phyloP scores from a whole-genome alignment of 2,113 vertebrate genomes.

The Hyperopisus bebe region DNA sequence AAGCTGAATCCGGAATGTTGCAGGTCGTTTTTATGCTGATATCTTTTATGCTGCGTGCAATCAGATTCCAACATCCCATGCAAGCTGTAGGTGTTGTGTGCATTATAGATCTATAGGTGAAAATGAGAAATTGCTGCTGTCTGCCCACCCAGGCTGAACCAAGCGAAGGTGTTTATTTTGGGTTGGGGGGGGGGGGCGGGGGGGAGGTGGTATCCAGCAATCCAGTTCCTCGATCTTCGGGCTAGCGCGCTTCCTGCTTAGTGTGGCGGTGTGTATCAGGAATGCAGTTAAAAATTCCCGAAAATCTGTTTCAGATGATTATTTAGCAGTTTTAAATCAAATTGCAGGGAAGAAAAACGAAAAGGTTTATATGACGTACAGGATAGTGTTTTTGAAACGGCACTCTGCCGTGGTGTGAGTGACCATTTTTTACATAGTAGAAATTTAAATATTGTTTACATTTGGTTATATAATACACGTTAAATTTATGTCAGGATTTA shows the following conservation, averaged over 20 bases:
- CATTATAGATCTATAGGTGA: slow-evolving; percentile 1
- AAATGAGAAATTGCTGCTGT: slow-evolving; percentile 38
- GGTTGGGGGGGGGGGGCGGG: neutral
- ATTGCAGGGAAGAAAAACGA: neutral
- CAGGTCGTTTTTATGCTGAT: neutral
- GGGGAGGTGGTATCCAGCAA: slow-evolving; percentile 23
- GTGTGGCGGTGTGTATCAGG: neutral
- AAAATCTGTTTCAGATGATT: neutral
- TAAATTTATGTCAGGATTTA: neutral
- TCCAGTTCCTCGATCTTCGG: slow-evolving; percentile 13
- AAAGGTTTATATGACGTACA: neutral
- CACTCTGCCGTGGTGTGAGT: neutral
- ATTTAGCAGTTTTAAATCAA: neutral
- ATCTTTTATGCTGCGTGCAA: neutral
- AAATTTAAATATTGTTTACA: neutral
- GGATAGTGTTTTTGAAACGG: neutral
- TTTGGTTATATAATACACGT: neutral
- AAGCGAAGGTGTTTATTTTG: slow-evolving; percentile 45
- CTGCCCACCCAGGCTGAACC: slow-evolving; percentile 57
- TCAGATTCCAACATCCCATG: neutral
- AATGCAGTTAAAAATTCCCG: neutral
- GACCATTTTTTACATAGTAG: neutral
- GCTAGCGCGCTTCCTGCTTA: neutral
- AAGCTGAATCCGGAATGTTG: neutral
- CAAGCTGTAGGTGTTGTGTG: neutral